Evolutionary conservation across 2,797 vertebrate genomes (phyloP), one percentile per base, ranked within the genome.

Genomic region (Sebastes diploproa): DNA sequence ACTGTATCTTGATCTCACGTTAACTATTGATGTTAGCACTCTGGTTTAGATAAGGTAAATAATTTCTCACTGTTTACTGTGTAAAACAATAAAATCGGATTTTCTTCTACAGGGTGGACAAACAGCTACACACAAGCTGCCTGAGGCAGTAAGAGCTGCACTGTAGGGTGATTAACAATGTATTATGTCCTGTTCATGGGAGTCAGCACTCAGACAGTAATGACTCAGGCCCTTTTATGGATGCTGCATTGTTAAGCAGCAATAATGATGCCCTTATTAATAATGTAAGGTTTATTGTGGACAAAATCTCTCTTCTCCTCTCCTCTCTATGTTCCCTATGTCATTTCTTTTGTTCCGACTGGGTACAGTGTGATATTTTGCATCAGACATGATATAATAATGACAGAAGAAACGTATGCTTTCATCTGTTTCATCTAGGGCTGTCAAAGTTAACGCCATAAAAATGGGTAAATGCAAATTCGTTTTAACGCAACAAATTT

Each of bases 221-320:
- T 90, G 83, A 84, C 83, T 80, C 76, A 65, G 23, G 29, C 29
- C 75, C 74, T 89, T 86, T 88, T 86, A 90, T 83, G 81, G 78
- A 67, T 16, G 23, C 62, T 77, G 79, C 80, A 85, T 88, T 84
- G 84, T 89, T 86, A 88, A 82, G 76, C 80, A 92, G 76, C 73
- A 55, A 82, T 89, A 91, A 90, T 87, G 82, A 89, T 88, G 75
- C 73, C 76, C 74, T 89, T 82, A 90, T 90, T 89, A 88, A 86
- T 89, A 92, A 92, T 89, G 70, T 61, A 89, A 55, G 60, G 23
- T 64, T 88, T 86, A 81, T 86, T 87, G 78, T 79, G 56, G 78
- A 59, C 29, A 80, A 63, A 77, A 34, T 34, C 8, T 59, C 64
- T 67, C 56, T 81, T 59, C 22, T 71, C 27, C 27, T 61, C 38